Evolutionary conservation across 92 coral and sea anemone species (phyloP), one percentile per base, ranked within the genome.

Genomic region (Epizoanthus rinbou): DNA sequence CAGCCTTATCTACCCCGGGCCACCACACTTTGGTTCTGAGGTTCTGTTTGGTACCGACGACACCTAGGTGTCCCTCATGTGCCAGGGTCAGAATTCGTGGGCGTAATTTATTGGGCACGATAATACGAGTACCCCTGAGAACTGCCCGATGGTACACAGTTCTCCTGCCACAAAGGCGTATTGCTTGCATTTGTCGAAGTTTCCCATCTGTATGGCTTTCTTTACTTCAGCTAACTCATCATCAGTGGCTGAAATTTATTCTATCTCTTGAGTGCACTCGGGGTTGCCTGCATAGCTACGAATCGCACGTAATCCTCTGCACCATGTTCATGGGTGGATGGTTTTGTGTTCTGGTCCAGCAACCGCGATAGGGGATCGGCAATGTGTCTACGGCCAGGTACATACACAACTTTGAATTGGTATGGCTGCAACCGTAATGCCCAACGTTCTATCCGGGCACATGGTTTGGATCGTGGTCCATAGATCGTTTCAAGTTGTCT

Each of bases 21-120:
- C 92, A 89, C 88, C 89, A 86, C 35, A 82, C 90, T 78, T 88
- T 85, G 71, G 79, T 88, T 21, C 88, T 65, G 56, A 88, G 81
- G 33, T 88, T 87, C 86, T 87, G 85, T 69, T 89, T 86, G 11
- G 88, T 82, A 17, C 86, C 79, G 15, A 63, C 85, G 3, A 76
- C 21, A 9, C 69, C 82, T 41, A 76, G 22, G 37, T 76, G 47
- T 19, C 82, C 82, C 11, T 76, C 82, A 45, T 76, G 69, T 4
- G 82, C 82, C 33, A 58, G 66, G 21, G 69, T 18, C 47, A 76
- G 41, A 22, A 41, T 41, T 69, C 69, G 5, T 8, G 86, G 45
- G 45, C 82, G 19, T 15, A 82, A 19, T 19, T 35, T 71, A 45
- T 82, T 47, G 16, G 86, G 80, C 9, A 82, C 39, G 5, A 82